Conservation (phyloP, 2,888 invertebrate genomes). For the Sisyra nigra region DNA sequence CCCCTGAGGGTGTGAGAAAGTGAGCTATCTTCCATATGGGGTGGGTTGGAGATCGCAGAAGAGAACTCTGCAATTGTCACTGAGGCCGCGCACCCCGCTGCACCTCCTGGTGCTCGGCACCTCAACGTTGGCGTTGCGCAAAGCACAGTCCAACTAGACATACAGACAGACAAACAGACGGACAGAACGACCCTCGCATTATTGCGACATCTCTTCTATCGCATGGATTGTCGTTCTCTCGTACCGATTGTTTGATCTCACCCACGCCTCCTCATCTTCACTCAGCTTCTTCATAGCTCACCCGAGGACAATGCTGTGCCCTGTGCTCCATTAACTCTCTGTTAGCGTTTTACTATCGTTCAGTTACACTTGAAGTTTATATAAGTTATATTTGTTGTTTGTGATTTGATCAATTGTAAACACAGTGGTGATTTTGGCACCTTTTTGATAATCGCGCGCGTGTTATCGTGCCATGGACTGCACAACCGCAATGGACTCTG, state of each 20-base stretch:
- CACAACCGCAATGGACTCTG: constrained; percentile 34
- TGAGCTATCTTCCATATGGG: neutral
- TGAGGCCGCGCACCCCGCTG: constrained; percentile 19
- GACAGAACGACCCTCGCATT: constrained; percentile 20
- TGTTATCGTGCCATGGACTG: constrained; percentile 11
- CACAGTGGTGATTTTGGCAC: constrained; percentile 6
- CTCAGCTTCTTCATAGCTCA: too few species aligned
- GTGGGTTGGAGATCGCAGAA: constrained; percentile 28
- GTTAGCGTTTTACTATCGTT: too few species aligned
- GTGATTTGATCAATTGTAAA: too few species aligned
- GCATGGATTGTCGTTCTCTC: constrained; percentile 13
- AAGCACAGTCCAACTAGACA: constrained; percentile 12
- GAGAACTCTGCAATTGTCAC: constrained; percentile 3
- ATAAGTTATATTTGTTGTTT: too few species aligned
- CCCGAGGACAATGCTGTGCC: too few species aligned
- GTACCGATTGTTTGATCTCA: too few species aligned
- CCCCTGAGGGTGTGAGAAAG: neutral
- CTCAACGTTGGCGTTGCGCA: constrained; percentile 11
- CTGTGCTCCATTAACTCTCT: too few species aligned
- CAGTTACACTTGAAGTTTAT: too few species aligned
- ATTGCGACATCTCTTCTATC: constrained; percentile 26
- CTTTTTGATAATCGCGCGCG: constrained; percentile 10
- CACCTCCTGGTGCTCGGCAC: constrained; percentile 16
- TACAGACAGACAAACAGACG: constrained; percentile 25
- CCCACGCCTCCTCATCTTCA: too few species aligned